Base-by-base conservation (phyloP, 2,797 vertebrate genomes). In the Pseudomugil gertrudae region DNA sequence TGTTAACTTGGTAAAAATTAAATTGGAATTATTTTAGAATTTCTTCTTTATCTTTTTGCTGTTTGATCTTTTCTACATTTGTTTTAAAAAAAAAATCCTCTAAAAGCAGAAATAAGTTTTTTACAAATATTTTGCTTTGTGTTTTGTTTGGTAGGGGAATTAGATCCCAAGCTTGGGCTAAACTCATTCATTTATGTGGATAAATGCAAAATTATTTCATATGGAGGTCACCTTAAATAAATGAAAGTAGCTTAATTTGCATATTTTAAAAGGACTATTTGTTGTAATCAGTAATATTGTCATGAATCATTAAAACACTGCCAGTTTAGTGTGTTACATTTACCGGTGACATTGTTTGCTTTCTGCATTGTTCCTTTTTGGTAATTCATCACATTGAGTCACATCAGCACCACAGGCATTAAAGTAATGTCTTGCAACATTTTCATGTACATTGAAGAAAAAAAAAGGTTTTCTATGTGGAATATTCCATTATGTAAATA, bases 401-500 rank as follows among this genome's bases (percentile, higher is more conserved):
- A 17, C 26, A 26, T 29, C 26, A 14, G n/a, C 17, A 40, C 56
- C 14, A 40, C 14, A 56, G 27, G 45, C 26, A 57, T 9, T 27
- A 15, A 50, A 29, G 9, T 47, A 23, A 45, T 63, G 50, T 72
- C 66, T 67, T 35, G 33, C 38, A 57, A 53, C 19, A 17, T 23
- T 9, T 21, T 71, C 14, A 59, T 58, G 21, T 78, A 63, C 62
- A 62, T 38, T 33, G 55, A 50, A 74, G 23, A 65, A 4, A 15
- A 72, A 24, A 76, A 51, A 30, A 63, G 10, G 59, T 63, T 47
- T 61, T 60, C 9, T 66, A 23, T 65, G 32, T 70, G 53, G 5
- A 15, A 29, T 58, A 56, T 67, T 81, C 51, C 19, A 53, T 62
- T n/a, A 67, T 90, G 73, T 89, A 86, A 70, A 79, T 86, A 77